Evolutionary conservation across 1,140 invertebrate species (phyloP).

Genomic region (Drosophila mayri): DNA sequence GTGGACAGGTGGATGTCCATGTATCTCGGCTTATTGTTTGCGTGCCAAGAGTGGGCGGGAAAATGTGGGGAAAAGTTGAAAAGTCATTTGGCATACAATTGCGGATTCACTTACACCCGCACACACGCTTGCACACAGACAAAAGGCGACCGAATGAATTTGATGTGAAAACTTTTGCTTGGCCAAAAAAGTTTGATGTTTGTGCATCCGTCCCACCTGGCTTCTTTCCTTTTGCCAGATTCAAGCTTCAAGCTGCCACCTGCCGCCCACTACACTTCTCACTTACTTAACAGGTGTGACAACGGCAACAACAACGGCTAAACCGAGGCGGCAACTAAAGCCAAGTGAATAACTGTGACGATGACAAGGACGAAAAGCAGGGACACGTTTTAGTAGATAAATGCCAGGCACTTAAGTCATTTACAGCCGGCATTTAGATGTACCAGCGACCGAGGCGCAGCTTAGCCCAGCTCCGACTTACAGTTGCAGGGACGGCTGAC

Average conservation of each 20-base stretch:
- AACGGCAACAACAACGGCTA: slow-evolving; percentile 21
- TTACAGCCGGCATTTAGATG: slow-evolving; percentile 61
- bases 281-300: slow-evolving; percentile 68
- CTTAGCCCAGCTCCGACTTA: slow-evolving; percentile 15
- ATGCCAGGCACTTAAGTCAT: slow-evolving; percentile 79
- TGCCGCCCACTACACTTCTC: slow-evolving; percentile 2
- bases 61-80: slow-evolving; percentile 56
- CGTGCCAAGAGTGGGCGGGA: neutral
- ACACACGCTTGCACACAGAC: slow-evolving; percentile 25
- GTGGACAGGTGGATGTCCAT: slow-evolving; percentile 5
- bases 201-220: slow-evolving; percentile 31
- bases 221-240: neutral
- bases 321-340: slow-evolving; percentile 34
- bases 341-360: slow-evolving; percentile 59
- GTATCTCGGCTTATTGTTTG: slow-evolving; percentile 30
- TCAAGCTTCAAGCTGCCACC: too few relatives aligned
- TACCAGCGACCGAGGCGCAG: slow-evolving; percentile 26
- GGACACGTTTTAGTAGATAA: slow-evolving; percentile 75
- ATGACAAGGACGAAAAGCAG: slow-evolving; percentile 40
- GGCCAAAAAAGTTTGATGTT: slow-evolving; percentile 56
- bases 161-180: slow-evolving; percentile 70
- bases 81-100: slow-evolving; percentile 77
- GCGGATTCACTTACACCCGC: slow-evolving; percentile 47
- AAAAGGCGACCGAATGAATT: slow-evolving; percentile 73
- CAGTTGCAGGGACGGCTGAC: slow-evolving; percentile 3